Conservation (phyloP, 2,797 vertebrate species). For the Apodemus agrarius region DNA sequence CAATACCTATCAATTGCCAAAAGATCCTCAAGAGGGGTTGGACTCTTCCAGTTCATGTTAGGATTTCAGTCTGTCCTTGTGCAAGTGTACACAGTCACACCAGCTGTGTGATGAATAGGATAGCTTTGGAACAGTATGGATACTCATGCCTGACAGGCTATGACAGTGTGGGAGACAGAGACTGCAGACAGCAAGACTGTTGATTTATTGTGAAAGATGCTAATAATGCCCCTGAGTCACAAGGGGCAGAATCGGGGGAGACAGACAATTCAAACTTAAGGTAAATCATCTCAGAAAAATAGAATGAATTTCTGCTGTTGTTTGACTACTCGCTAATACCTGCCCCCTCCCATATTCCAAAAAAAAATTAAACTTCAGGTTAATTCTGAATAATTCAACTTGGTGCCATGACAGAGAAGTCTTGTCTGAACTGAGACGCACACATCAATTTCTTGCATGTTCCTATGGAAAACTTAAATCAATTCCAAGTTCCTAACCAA, state of each 20-base stretch:
- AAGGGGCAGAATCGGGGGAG: neutral
- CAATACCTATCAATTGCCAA: neutral
- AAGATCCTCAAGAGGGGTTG: neutral
- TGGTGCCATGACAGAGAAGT: neutral
- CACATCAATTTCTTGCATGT: neutral
- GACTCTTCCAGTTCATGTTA: neutral
- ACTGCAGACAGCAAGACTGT: neutral
- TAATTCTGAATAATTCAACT: neutral
- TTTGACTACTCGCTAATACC: neutral
- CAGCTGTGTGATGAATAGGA: neutral
- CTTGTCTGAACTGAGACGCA: neutral
- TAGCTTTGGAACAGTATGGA: neutral
- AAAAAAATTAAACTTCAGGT: neutral
- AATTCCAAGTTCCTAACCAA: neutral
- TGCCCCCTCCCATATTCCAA: neutral
- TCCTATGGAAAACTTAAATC: constrained; percentile 9
- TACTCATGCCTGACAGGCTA: neutral
- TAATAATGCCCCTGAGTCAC: neutral
- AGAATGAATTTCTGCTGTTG: neutral
- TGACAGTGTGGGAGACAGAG: accelerated
- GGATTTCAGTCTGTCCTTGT: neutral
- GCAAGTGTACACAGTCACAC: neutral
- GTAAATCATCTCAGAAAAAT: neutral
- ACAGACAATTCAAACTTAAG: neutral
- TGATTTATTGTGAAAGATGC: neutral